Evolutionary conservation across 2,888 invertebrate genomes (phyloP).

Genomic region (Plebejus anna): DNA sequence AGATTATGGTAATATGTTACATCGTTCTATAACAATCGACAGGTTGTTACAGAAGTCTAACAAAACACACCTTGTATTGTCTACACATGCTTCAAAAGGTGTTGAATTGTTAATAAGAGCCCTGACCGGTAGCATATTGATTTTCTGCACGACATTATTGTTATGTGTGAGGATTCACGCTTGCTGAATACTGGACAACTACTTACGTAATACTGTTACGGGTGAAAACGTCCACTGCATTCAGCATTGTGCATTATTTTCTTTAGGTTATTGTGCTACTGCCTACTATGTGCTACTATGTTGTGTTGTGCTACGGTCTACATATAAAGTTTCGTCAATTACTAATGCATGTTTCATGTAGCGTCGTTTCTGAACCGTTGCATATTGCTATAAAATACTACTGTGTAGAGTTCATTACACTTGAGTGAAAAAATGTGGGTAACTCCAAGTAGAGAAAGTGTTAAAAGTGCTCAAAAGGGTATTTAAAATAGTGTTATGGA

Average conservation of each 20-base stretch:
- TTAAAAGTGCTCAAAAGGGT: not conserved
- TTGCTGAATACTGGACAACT: constrained; percentile 21
- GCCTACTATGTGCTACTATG: not conserved
- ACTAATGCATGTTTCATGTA: constrained; percentile 9
- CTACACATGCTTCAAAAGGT: not conserved
- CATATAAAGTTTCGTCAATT: constrained; percentile 9
- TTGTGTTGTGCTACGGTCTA: not conserved
- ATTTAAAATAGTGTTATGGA: not conserved
- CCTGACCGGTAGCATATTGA: constrained; percentile 1
- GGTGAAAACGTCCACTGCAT: constrained; percentile 21
- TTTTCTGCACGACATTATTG: constrained; percentile 14
- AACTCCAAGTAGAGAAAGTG: not conserved
- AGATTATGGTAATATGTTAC: not conserved
- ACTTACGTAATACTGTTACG: constrained; percentile 25
- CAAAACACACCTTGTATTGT: not conserved
- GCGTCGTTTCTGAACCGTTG: not conserved
- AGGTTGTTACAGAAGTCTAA: not conserved
- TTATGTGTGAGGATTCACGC: constrained; percentile 21
- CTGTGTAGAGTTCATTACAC: not conserved
- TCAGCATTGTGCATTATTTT: not conserved
- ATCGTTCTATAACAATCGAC: not conserved
- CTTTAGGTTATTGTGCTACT: not conserved
- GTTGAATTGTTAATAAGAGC: constrained; percentile 9
- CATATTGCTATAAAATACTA: not conserved
- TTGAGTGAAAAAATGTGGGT: not conserved